Conservation (phyloP, 2,888 invertebrate genomes). For the Zygogramma bicolorata region DNA sequence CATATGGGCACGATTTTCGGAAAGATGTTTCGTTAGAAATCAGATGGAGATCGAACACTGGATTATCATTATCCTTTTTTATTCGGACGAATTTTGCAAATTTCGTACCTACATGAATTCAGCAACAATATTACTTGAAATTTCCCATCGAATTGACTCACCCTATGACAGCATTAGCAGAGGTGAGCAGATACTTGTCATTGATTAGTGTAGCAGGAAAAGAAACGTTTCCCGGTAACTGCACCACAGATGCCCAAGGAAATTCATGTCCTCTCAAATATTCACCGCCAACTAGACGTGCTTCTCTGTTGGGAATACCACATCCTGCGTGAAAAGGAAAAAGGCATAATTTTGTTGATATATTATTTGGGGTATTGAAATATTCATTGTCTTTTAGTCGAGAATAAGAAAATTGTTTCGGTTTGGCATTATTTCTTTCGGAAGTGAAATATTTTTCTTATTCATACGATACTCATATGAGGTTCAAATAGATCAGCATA, state of each 20-base stretch:
- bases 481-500: too few species aligned
- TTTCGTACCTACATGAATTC: too few species aligned
- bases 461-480: too few species aligned
- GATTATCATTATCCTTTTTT: too few species aligned
- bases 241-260: slow-evolving; percentile 71
- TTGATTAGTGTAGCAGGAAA: slow-evolving; percentile 70
- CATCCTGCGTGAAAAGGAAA: slow-evolving; percentile 61
- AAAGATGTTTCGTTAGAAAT: too few species aligned
- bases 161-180: slow-evolving; percentile 69
- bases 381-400: slow-evolving; percentile 16
- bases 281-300: slow-evolving; percentile 67
- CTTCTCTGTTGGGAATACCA: slow-evolving; percentile 67
- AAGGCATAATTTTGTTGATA: slow-evolving; percentile 26
- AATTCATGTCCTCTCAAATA: slow-evolving; percentile 68
- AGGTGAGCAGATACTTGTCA: slow-evolving; percentile 71
- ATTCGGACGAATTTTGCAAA: too few species aligned
- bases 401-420: background rate
- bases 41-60: too few species aligned
- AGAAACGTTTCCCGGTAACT: slow-evolving; percentile 63
- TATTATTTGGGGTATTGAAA: slow-evolving; percentile 32
- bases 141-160: slow-evolving; percentile 50
- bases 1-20: too few species aligned
- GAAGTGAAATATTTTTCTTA: slow-evolving; percentile 2
- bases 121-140: too few species aligned
- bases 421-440: background rate